Percentiles rank a stretch among this genome's conserved stretches.
phyloP scores from a whole-genome alignment of 2,113 vertebrate genomes.

The Brachionichthys hirsutus region DNA sequence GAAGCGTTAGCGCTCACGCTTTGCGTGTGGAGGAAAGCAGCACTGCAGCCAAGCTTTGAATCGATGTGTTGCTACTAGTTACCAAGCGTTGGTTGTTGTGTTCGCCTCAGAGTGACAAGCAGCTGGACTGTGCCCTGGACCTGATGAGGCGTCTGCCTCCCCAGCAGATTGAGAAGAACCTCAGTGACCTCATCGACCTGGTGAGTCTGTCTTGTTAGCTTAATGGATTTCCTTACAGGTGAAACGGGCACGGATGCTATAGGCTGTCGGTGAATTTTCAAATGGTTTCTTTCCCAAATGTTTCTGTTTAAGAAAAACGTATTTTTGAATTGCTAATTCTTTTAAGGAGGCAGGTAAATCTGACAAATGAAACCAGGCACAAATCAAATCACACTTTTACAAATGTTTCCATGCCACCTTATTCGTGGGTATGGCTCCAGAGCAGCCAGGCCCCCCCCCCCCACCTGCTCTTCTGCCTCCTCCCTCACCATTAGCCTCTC shows the following conservation, averaged over 20 bases:
- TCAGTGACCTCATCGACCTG: slow-evolving; percentile 99
- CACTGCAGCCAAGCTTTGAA: not conserved
- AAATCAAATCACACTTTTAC: slow-evolving; percentile 58
- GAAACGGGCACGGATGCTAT: too few species aligned
- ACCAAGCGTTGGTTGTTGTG: slow-evolving; percentile 6
- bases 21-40: not conserved
- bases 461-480: slow-evolving; percentile 57
- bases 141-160: slow-evolving; percentile 99
- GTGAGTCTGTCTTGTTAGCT: slow-evolving; percentile 74
- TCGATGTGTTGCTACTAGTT: not conserved
- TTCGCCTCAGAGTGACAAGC: slow-evolving; percentile 89
- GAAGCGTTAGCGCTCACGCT: too few species aligned
- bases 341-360: slow-evolving; percentile 7
- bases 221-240: too few species aligned
- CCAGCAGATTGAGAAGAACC: slow-evolving; percentile 99
- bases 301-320: not conserved
- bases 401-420: slow-evolving; percentile 39
- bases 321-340: not conserved
- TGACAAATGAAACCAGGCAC: slow-evolving; percentile 31
- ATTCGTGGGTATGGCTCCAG: slow-evolving; percentile 30
- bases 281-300: not conserved
- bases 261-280: too few species aligned
- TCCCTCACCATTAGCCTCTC: slow-evolving; percentile 50
- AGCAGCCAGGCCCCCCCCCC: slow-evolving; percentile 47
- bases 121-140: slow-evolving; percentile 99